Evolutionary conservation across 2,888 invertebrate species (phyloP).

Genomic region (Himalopsyche japonica): DNA sequence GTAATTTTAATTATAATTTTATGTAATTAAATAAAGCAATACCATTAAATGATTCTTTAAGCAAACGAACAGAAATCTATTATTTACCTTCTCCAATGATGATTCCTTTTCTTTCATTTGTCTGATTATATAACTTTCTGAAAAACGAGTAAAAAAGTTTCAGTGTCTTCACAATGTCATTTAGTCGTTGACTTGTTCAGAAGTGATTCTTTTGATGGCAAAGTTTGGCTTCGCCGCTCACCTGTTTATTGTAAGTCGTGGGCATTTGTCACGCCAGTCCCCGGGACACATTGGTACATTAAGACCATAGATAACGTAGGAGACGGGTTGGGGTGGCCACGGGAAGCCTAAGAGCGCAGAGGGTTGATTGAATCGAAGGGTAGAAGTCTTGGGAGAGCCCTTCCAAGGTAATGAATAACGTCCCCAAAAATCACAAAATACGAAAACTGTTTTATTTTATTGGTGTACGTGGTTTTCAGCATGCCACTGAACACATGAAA

Average conservation of each 20-base stretch:
- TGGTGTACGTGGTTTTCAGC: background rate
- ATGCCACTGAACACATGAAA: background rate
- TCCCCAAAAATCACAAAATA: background rate
- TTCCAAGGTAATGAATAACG: slow-evolving; percentile 15
- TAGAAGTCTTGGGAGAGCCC: slow-evolving; percentile 12
- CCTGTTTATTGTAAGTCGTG: slow-evolving; percentile 15
- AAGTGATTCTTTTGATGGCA: background rate
- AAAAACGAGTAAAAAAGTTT: background rate
- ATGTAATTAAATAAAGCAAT: no score
- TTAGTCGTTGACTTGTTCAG: background rate
- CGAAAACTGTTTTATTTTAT: background rate
- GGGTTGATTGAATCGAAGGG: slow-evolving; percentile 31
- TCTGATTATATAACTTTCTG: no score
- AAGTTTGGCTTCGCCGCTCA: slow-evolving; percentile 16
- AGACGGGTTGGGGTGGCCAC: background rate
- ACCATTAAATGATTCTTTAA: no score
- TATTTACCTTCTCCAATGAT: no score
- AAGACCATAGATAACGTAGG: slow-evolving; percentile 22
- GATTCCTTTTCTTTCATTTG: no score
- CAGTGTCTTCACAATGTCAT: background rate
- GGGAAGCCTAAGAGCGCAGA: background rate
- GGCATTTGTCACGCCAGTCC: slow-evolving; percentile 30
- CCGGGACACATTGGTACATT: slow-evolving; percentile 31
- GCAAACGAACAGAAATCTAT: no score
- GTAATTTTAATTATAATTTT: no score